Conservation (phyloP, 2,888 invertebrate genomes). For the Harpalus rubripes region DNA sequence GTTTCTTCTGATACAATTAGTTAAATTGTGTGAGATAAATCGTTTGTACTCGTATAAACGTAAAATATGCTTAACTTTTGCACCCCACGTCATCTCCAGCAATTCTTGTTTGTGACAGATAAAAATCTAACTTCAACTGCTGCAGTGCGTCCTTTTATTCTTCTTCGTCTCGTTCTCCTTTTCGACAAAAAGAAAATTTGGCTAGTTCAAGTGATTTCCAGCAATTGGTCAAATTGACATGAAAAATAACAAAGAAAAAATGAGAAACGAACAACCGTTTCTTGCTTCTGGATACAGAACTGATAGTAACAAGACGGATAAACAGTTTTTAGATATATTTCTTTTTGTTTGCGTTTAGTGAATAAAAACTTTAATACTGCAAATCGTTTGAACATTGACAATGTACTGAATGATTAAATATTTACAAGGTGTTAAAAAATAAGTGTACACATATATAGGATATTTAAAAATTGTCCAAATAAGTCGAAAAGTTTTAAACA, state of each 20-base stretch:
- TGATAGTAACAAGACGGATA: neutral
- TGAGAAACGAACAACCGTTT: neutral
- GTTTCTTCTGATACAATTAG: neutral
- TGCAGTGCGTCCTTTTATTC: neutral
- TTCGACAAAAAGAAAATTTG: constrained; percentile 1
- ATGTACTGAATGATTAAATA: neutral
- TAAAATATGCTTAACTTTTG: constrained; percentile 2
- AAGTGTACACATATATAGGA: no score
- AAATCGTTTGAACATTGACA: neutral
- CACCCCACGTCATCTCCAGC: neutral
- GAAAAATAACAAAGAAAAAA: constrained; percentile 7
- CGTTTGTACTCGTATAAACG: neutral
- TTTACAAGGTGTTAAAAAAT: neutral
- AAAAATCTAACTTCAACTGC: neutral
- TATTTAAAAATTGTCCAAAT: no score
- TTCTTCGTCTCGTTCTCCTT: neutral
- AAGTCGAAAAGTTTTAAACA: no score
- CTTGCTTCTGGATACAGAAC: neutral
- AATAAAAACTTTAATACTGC: neutral
- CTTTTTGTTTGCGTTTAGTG: neutral
- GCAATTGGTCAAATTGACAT: constrained; percentile 5
- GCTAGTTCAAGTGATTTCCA: constrained; percentile 5
- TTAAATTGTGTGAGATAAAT: neutral
- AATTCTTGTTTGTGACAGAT: neutral
- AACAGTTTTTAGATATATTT: neutral